Percentiles rank a stretch among this genome's conserved stretches.
phyloP scores from a whole-genome alignment of 2,888 invertebrate genomes.

The Entomobrya multifasciata region DNA sequence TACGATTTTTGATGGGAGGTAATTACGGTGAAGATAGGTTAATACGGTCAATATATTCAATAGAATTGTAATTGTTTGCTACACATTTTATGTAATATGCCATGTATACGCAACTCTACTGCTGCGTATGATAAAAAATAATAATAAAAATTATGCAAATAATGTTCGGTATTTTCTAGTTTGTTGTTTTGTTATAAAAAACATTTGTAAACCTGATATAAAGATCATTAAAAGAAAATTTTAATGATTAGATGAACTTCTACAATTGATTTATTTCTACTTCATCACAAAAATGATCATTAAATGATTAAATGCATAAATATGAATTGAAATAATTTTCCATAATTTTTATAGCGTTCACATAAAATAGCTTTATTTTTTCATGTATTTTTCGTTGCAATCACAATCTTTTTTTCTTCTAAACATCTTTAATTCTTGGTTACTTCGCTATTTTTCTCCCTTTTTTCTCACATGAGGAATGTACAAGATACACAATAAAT shows the following conservation, averaged over 20 bases:
- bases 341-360: constrained; percentile 26
- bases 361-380: constrained; percentile 61
- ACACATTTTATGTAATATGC: constrained; percentile 40
- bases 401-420: constrained; percentile 52
- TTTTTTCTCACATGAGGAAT: neutral
- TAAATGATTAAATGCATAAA: neutral
- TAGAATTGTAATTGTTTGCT: constrained; percentile 45
- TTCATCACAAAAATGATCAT: constrained; percentile 47
- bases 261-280: too few relatives aligned
- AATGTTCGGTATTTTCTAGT: neutral
- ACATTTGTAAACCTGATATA: too few relatives aligned
- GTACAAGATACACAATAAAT: too few relatives aligned
- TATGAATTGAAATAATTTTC: too few relatives aligned
- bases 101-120: neutral
- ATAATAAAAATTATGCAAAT: neutral
- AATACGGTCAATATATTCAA: too few relatives aligned
- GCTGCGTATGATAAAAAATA: neutral
- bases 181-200: too few relatives aligned
- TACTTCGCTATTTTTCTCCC: neutral
- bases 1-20: too few relatives aligned
- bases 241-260: neutral
- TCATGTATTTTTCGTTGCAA: constrained; percentile 47
- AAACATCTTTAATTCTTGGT: too few relatives aligned
- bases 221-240: neutral
- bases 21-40: too few relatives aligned